These are phyloP conservation scores for Aurelia aurita DNA, from an alignment of 30 jellyfish, hydroid and myxozoan genomes.

Conservation along the genomic window DNA sequence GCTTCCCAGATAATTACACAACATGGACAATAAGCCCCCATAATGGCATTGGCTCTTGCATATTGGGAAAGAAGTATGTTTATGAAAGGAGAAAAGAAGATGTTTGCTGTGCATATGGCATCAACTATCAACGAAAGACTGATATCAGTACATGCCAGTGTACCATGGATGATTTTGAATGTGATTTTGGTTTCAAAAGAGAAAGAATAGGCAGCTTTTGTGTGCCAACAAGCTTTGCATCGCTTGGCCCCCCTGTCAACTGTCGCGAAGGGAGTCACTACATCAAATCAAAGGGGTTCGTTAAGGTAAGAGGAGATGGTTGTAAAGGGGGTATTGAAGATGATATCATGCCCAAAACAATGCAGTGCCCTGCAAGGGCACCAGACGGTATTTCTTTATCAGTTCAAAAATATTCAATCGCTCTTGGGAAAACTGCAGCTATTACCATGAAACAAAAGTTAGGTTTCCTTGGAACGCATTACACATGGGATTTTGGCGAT, in stretches of 20 bases:
- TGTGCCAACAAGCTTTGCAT: conserved; percentile 69
- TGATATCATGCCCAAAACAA: conserved; percentile 63
- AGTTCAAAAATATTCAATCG: conserved; percentile 57
- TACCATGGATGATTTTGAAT: conserved; percentile 77
- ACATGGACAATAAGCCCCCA: conserved; percentile 67
- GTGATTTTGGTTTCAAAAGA: conserved; percentile 74
- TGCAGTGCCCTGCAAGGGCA: conserved; percentile 75
- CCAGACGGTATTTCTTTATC: conserved; percentile 71
- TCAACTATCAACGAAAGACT: conserved; percentile 23
- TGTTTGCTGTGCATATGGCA: conserved; percentile 66
- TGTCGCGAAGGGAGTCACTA: conserved; percentile 77
- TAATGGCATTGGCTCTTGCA: conserved; percentile 46
- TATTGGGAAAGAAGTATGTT: conserved; percentile 52
- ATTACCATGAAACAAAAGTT: conserved; percentile 54
- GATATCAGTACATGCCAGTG: conserved; percentile 76
- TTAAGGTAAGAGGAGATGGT: conserved; percentile 66
- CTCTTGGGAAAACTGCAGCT: conserved; percentile 53
- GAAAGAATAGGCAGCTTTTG: conserved; percentile 52
- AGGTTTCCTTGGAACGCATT: conserved; percentile 74
- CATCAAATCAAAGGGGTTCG: conserved; percentile 74
- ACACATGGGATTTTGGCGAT: conserved; percentile 89
- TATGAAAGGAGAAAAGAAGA: conserved; percentile 39
- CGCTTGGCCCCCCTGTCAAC: conserved; percentile 43
- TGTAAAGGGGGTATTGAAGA: conserved; percentile 88
- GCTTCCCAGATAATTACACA: conserved; percentile 60